These are phyloP conservation scores for Pogonomyrmex californicus DNA, from an alignment of 1,140 invertebrate species.

Conservation along the genomic window DNA sequence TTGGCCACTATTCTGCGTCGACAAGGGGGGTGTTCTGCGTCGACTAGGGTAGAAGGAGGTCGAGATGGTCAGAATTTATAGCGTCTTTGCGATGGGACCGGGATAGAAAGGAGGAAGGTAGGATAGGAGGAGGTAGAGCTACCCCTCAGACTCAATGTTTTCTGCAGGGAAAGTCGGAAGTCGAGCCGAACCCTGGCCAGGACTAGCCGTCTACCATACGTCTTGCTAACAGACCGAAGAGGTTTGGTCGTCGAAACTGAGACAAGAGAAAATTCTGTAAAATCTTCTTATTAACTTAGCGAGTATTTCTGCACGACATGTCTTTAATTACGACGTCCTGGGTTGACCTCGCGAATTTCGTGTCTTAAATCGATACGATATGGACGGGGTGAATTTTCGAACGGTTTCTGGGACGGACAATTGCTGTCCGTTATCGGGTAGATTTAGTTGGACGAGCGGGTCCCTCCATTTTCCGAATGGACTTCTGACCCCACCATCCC, in stretches of 20 bases:
- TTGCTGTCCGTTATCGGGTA: slow-evolving; percentile 84
- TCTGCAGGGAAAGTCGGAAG: slow-evolving; percentile 87
- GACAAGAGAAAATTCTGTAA: slow-evolving; percentile 75
- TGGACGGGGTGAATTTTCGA: slow-evolving; percentile 42
- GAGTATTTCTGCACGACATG: too few species aligned
- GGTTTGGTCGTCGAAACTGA: slow-evolving; percentile 79
- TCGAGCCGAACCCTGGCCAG: slow-evolving; percentile 86
- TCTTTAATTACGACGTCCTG: too few species aligned
- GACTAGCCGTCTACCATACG: slow-evolving; percentile 85
- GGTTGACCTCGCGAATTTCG: slow-evolving; percentile 22
- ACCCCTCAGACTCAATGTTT: slow-evolving; percentile 86
- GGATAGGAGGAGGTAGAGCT: slow-evolving; percentile 79
- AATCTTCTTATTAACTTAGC: slow-evolving; percentile 52
- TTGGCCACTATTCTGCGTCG: slow-evolving; percentile 81
- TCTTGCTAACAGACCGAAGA: slow-evolving; percentile 84
- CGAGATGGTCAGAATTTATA: slow-evolving; percentile 84
- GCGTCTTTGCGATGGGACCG: slow-evolving; percentile 82
- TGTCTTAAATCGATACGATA: slow-evolving; percentile 63
- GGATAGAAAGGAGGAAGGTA: slow-evolving; percentile 20
- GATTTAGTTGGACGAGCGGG: slow-evolving; percentile 86
- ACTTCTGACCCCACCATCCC: slow-evolving; percentile 85
- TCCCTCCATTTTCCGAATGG: slow-evolving; percentile 87
- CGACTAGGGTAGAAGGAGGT: slow-evolving; percentile 32
- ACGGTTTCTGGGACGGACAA: slow-evolving; percentile 76
- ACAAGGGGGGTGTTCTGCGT: slow-evolving; percentile 56